Evolutionary conservation across 1,140 invertebrate species (phyloP).

Genomic region (Trichoplusia ni): DNA sequence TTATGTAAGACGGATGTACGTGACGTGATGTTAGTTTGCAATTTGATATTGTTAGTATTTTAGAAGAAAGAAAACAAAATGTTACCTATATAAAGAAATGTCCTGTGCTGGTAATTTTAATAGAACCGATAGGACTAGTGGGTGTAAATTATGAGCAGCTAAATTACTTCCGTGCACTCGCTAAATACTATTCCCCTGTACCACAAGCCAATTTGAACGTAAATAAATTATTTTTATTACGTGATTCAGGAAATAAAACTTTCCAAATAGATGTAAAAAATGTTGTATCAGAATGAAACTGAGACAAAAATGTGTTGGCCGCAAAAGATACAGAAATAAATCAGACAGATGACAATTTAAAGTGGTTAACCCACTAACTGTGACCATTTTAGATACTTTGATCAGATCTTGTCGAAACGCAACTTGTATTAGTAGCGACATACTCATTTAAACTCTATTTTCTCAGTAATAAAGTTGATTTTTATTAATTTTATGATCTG

Average conservation of each 20-base stretch:
- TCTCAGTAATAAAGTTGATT: conserved; percentile 50
- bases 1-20: too few relatives aligned
- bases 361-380: conserved; percentile 82
- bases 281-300: conserved; percentile 35
- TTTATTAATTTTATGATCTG: conserved; percentile 45
- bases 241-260: conserved; percentile 33
- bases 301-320: conserved; percentile 75
- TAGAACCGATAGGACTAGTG: neutral
- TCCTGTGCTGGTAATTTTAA: too few relatives aligned
- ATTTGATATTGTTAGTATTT: neutral
- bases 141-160: neutral
- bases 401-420: conserved; percentile 78
- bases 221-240: conserved; percentile 32
- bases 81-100: too few relatives aligned
- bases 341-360: conserved; percentile 83
- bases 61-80: too few relatives aligned
- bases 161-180: neutral
- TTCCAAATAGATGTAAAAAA: conserved; percentile 31
- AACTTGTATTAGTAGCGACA: conserved; percentile 50
- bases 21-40: too few relatives aligned
- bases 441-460: conserved; percentile 46
- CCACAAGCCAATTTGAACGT: conserved; percentile 4
- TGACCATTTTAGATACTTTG: conserved; percentile 82
- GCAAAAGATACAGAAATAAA: conserved; percentile 82
- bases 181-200: conserved; percentile 4